These are phyloP conservation scores for Takifugu ocellatus DNA, from an alignment of 2,797 vertebrate genomes.

Conservation along the genomic window DNA sequence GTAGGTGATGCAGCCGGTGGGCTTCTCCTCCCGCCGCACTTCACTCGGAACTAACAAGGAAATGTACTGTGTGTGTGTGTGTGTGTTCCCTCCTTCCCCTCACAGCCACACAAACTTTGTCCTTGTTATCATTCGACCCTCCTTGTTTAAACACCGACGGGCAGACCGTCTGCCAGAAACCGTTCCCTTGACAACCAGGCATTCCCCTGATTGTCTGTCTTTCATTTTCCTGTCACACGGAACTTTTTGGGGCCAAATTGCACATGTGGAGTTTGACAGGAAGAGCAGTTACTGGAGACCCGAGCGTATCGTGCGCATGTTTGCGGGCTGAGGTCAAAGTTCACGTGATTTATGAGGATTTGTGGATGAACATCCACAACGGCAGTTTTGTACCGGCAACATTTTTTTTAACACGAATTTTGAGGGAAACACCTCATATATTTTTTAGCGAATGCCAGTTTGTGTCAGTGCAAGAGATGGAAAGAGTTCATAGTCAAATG, in stretches of 20 bases:
- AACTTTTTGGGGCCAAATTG: slow-evolving; percentile 33
- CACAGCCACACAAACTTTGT: slow-evolving; percentile 37
- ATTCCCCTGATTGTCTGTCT: slow-evolving; percentile 15
- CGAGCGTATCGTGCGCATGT: slow-evolving; percentile 5
- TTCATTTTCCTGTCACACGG: slow-evolving; percentile 24
- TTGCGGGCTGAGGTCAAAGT: neutral
- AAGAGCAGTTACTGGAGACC: slow-evolving; percentile 4
- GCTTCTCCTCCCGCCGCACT: too few species aligned
- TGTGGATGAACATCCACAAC: slow-evolving; percentile 10
- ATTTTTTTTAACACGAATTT: too few species aligned
- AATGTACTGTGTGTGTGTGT: slow-evolving; percentile 8
- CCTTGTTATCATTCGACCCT: slow-evolving; percentile 37
- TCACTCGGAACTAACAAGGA: too few species aligned
- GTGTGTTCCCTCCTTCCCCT: slow-evolving; percentile 4
- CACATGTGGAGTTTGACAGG: slow-evolving; percentile 6
- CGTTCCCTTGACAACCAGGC: slow-evolving; percentile 50
- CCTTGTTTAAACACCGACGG: slow-evolving; percentile 20
- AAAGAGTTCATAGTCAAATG: slow-evolving; percentile 58
- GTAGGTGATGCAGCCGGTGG: neutral
- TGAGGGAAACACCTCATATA: slow-evolving; percentile 40
- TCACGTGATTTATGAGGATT: too few species aligned
- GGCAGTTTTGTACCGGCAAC: slow-evolving; percentile 29
- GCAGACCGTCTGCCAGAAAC: slow-evolving; percentile 29
- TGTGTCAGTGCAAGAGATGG: slow-evolving; percentile 51
- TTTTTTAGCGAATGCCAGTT: slow-evolving; percentile 44